Base-by-base conservation (phyloP, 2,797 vertebrate genomes). In the Rhinogobio ventralis region DNA sequence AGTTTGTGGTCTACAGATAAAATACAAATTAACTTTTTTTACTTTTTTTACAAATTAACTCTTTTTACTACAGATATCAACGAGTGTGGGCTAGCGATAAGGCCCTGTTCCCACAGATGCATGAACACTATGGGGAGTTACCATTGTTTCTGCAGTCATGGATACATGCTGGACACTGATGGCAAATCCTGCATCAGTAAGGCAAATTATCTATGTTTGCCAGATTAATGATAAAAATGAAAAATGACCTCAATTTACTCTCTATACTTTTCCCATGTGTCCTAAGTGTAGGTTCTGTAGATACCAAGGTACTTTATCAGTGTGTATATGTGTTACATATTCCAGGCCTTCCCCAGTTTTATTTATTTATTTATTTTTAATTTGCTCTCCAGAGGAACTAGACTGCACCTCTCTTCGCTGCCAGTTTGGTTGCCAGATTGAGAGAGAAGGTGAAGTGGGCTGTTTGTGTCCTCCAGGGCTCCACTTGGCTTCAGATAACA, bases 51-150 rank as follows among this genome's bases (percentile, higher is more conserved):
- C n/a, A n/a, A n/a, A n/a, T n/a, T n/a, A n/a, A 87, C 90, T 81
- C 62, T 91, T 90, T 94, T 89, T 88, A 85, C 88, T 92, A 89
- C 91, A 95, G 95, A 95, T 91, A 92, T 94, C 88, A 95, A 95
- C 46, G 94, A 95, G 91, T 95, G 94, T 49, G 92, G 94, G 87
- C 91, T 93, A 82, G 77, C 66, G 78, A 85, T 88, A 83, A 92
- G 93, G 20, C 92, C 88, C 0, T 94, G 94, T 89, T 93, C 92
- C 90, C 94, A 95, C 88, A 91, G 92, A 88, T 95, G 94, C 89
- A 93, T 95, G 94, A 95, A 95, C 81, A 94, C 91, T 20, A 86
- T 87, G 67, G 93, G 94, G 85, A 94, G 93, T 92, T 94, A 93
- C 89, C 92, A 89, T 72, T 95, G 94, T 91, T 94, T 93, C 91